Conservation (phyloP, 2,888 invertebrate species). For the Erebia aethiops region DNA sequence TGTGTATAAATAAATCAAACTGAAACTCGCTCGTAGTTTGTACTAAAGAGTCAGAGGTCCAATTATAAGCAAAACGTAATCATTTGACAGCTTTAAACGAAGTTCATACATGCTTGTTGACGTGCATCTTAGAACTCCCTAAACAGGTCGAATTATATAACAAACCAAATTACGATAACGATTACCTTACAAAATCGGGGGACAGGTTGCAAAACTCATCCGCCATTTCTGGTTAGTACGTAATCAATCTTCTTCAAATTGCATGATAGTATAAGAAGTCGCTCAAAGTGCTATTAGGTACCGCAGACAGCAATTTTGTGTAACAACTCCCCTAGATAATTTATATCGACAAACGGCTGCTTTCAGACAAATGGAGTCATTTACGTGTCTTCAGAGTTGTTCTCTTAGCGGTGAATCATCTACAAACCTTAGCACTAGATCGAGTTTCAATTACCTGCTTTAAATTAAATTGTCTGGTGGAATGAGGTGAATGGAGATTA, state of each 20-base stretch:
- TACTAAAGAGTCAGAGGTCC: too few species aligned
- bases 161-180: too few species aligned
- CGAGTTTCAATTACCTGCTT: not conserved
- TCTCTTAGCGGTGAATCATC: conserved; percentile 32
- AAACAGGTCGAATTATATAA: too few species aligned
- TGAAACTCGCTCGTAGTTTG: too few species aligned
- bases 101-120: too few species aligned
- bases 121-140: too few species aligned
- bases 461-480: not conserved
- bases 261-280: conserved; percentile 37
- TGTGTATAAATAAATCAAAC: too few species aligned
- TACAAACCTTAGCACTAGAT: conserved; percentile 14
- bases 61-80: too few species aligned
- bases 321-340: conserved; percentile 46
- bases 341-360: conserved; percentile 45
- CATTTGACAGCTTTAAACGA: too few species aligned
- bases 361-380: conserved; percentile 45
- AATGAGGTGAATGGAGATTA: not conserved
- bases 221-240: not conserved
- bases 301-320: conserved; percentile 37
- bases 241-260: conserved; percentile 30
- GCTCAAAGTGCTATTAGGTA: conserved; percentile 40
- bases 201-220: not conserved
- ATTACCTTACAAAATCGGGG: not conserved
- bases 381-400: conserved; percentile 43